Percentiles rank a stretch among this genome's conserved stretches.
Evolutionary conservation across 2,888 invertebrate genomes (phyloP).

Genomic region (Amiota mariae): DNA sequence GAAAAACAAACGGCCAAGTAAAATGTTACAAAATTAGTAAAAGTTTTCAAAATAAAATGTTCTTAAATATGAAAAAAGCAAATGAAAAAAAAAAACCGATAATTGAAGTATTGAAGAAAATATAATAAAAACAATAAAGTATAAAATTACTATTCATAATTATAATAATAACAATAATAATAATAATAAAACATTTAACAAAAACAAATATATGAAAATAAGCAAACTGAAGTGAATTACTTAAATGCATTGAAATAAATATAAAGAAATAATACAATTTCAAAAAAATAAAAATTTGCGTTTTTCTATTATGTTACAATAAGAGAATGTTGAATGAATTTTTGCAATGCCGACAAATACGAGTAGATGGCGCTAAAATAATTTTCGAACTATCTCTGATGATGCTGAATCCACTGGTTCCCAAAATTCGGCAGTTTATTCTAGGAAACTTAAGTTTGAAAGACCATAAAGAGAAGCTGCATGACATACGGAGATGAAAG

Average conservation of each 20-base stretch:
- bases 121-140: slow-evolving; percentile 1
- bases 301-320: too few species aligned
- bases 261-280: slow-evolving; percentile 18
- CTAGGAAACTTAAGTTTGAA: too few species aligned
- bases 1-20: too few species aligned
- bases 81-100: background rate
- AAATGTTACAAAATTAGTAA: background rate
- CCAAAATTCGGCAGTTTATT: too few species aligned
- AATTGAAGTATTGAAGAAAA: slow-evolving; percentile 17
- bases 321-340: too few species aligned
- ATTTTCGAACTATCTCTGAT: too few species aligned
- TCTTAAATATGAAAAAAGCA: background rate
- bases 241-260: slow-evolving; percentile 15
- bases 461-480: too few species aligned
- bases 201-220: slow-evolving; percentile 5
- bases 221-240: slow-evolving; percentile 10
- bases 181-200: background rate
- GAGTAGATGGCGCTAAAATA: too few species aligned
- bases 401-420: too few species aligned
- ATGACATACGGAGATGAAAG: too few species aligned
- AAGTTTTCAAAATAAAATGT: slow-evolving; percentile 3
- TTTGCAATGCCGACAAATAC: too few species aligned
- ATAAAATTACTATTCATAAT: background rate
- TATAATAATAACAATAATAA: background rate
- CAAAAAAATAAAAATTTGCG: background rate